Conservation (phyloP, 2,797 vertebrate genomes). For the Myoxocephalus aenaeus region DNA sequence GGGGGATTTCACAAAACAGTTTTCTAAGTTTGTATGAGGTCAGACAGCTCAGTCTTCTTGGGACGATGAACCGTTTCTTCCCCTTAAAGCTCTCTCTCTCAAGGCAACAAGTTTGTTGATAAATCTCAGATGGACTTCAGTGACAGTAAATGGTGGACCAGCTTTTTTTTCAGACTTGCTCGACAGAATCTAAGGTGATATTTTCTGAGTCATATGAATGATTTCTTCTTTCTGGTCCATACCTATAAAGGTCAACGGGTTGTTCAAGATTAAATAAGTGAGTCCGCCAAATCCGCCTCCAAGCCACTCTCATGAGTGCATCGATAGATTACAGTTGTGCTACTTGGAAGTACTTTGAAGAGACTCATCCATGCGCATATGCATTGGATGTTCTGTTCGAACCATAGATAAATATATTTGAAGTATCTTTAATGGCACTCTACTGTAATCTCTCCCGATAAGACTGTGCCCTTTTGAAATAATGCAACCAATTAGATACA, state of each 20-base stretch:
- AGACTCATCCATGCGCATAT: neutral
- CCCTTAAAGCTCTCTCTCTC: slow-evolving; percentile 16
- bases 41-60: slow-evolving; percentile 22
- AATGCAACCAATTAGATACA: neutral
- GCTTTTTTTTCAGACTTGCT: slow-evolving; percentile 1
- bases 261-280: slow-evolving; percentile 36
- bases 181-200: slow-evolving; percentile 7
- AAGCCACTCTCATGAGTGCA: slow-evolving; percentile 9
- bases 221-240: slow-evolving; percentile 19
- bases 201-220: slow-evolving; percentile 16
- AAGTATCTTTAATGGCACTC: neutral
- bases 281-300: slow-evolving; percentile 9
- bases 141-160: slow-evolving; percentile 16
- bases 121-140: slow-evolving; percentile 29
- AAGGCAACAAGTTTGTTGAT: slow-evolving; percentile 32
- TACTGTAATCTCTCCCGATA: neutral
- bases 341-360: neutral
- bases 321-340: neutral
- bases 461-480: slow-evolving; percentile 12
- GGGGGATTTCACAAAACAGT: slow-evolving; percentile 32
- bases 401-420: neutral
- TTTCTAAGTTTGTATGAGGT: slow-evolving; percentile 43
- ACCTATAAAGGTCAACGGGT: slow-evolving; percentile 31
- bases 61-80: slow-evolving; percentile 13
- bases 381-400: neutral